phyloP scores from a whole-genome alignment of 1,140 invertebrate genomes.

The Danaus melanippus region DNA sequence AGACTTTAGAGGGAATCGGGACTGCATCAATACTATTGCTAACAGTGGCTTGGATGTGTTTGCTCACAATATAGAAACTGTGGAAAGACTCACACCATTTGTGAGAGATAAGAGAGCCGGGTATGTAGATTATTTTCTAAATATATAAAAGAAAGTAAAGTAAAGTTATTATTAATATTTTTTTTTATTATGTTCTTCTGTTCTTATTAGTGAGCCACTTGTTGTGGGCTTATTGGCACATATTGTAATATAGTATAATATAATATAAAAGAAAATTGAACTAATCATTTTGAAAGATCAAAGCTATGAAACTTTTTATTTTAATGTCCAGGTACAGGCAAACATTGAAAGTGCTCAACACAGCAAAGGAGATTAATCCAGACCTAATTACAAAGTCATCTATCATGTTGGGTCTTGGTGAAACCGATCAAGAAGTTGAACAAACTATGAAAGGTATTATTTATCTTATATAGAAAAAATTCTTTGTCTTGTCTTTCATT shows the following conservation, averaged over 20 bases:
- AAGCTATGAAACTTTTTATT: background rate
- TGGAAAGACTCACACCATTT: slow-evolving; percentile 88
- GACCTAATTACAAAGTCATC: slow-evolving; percentile 97
- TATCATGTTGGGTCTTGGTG: slow-evolving; percentile 98
- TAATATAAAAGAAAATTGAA: too few species aligned
- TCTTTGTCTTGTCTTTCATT: too few species aligned
- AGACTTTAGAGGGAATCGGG: slow-evolving; percentile 91
- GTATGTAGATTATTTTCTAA: slow-evolving; percentile 39
- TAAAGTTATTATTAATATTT: too few species aligned
- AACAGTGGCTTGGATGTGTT: slow-evolving; percentile 92
- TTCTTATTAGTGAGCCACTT: too few species aligned
- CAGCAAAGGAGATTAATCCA: slow-evolving; percentile 85
- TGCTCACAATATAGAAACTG: slow-evolving; percentile 98
- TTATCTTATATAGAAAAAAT: too few species aligned
- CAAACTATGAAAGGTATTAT: slow-evolving; percentile 84
- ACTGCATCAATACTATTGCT: slow-evolving; percentile 84
- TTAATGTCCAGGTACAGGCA: slow-evolving; percentile 74
- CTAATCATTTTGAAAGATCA: too few species aligned
- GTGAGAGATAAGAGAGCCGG: slow-evolving; percentile 92
- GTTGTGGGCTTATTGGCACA: too few species aligned
- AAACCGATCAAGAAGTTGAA: slow-evolving; percentile 92
- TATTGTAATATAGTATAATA: too few species aligned
- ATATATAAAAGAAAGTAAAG: too few species aligned
- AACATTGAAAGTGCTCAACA: slow-evolving; percentile 85
- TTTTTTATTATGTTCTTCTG: too few species aligned